Conservation (phyloP, 2,888 invertebrate species). For the Dascillus cervinus region DNA sequence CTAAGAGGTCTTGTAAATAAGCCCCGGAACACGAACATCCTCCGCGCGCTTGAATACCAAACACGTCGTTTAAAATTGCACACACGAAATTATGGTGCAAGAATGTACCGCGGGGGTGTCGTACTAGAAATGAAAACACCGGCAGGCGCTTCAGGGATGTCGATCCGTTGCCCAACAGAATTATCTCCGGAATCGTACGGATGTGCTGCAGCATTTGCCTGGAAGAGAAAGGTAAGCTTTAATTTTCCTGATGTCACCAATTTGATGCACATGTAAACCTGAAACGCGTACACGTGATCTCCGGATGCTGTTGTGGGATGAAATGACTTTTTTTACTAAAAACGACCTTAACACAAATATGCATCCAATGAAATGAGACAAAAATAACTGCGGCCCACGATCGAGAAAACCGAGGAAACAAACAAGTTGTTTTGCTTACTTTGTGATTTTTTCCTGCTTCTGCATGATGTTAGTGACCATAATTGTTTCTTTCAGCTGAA, state of each 20-base stretch:
- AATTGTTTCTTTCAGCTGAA: conserved; percentile 78
- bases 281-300: too few relatives aligned
- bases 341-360: conserved; percentile 1
- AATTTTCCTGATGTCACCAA: too few relatives aligned
- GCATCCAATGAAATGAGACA: not conserved
- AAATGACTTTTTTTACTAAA: too few relatives aligned
- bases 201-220: conserved; percentile 75
- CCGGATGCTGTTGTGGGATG: too few relatives aligned
- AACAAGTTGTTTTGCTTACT: conserved; percentile 51
- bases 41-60: conserved; percentile 80
- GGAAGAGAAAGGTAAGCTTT: conserved; percentile 39
- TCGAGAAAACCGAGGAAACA: not conserved
- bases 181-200: conserved; percentile 69
- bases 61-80: conserved; percentile 82
- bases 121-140: conserved; percentile 79
- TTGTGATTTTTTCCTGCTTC: conserved; percentile 65
- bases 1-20: conserved; percentile 77
- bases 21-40: conserved; percentile 76
- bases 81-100: conserved; percentile 85
- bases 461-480: conserved; percentile 64
- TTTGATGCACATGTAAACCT: too few relatives aligned
- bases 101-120: conserved; percentile 72
- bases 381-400: conserved; percentile 4
- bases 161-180: conserved; percentile 65
- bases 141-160: conserved; percentile 64